A percentile compares a stretch with the other conserved stretches of the same genome.
phyloP scores from a whole-genome alignment of 2,888 invertebrate genomes.

The Serripes groenlandicus region DNA sequence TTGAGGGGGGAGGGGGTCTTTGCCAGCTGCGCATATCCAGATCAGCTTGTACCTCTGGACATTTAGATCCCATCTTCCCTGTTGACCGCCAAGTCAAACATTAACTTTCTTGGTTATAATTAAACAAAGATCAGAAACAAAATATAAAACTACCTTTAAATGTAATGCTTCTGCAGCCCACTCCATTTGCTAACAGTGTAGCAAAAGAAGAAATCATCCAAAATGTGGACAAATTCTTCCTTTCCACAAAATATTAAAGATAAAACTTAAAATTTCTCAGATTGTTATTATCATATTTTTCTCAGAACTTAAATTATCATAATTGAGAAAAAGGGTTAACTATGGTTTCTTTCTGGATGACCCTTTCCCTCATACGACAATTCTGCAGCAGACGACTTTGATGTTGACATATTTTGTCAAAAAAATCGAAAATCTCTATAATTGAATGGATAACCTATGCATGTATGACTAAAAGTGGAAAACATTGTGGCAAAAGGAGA shows the following conservation, averaged over 20 bases:
- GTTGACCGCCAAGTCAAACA: too few relatives aligned
- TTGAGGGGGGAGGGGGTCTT: too few relatives aligned
- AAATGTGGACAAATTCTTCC: not conserved
- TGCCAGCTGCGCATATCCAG: too few relatives aligned
- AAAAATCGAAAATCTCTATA: too few relatives aligned
- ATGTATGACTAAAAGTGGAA: not conserved
- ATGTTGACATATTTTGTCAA: too few relatives aligned
- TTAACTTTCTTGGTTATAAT: too few relatives aligned
- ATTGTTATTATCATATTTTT: too few relatives aligned
- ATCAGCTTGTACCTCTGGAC: too few relatives aligned
- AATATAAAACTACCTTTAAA: too few relatives aligned
- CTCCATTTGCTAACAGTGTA: not conserved
- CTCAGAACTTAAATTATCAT: not conserved
- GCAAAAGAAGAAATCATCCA: slow-evolving; percentile 1
- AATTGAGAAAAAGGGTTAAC: not conserved
- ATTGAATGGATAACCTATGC: not conserved
- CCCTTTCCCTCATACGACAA: not conserved
- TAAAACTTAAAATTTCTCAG: not conserved
- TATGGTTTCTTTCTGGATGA: not conserved
- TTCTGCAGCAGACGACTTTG: not conserved
- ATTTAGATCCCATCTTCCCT: too few relatives aligned
- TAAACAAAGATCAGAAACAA: too few relatives aligned
- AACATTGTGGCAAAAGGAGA: not conserved
- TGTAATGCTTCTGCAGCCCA: not conserved
- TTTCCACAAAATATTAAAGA: not conserved